Evolutionary conservation across 2,113 vertebrate species (phyloP), one percentile per base, ranked within the genome.

Genomic region (Morphnarchus princeps): DNA sequence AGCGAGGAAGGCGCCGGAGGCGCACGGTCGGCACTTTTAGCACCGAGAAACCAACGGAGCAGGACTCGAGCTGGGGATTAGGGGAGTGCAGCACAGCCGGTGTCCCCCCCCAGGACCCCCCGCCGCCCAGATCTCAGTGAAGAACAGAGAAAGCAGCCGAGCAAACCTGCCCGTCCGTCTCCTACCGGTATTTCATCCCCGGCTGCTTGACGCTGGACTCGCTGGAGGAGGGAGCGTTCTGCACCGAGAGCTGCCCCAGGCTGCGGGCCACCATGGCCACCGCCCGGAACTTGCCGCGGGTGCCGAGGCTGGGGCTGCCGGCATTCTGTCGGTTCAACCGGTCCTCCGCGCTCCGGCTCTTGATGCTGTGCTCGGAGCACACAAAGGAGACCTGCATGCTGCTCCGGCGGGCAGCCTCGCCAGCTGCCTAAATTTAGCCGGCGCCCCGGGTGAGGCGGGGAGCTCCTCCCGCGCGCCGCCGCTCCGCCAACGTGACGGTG

Each of bases 111-210:
- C 49, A 4, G 24, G 49, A 50, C 92, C 26, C 74, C 12, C 2
- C 2, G 1, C 6, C 8, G 0, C 65, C 47, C 58, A 3, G 11
- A 57, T 3, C 67, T 19, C 17, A 20, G 8, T 13, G 11, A 49
- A 49, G 40, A 59, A 6, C 20, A 10, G n/a, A 38, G 42, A 43
- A 85, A 72, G 5, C 59, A 7, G 28, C 71, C 63, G 22, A 31
- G 42, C 26, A 29, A 31, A 18, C 12, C 63, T 12, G 38, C 62
- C 47, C 19, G 16, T 15, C 11, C 5, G 5, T 71, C 98, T 49
- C 95, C 99, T 99, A 99, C 99, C 99, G 99, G 98, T 99, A 99
- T 82, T 99, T 99, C 99, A 99, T 99, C 96, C 99, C 99, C 1
- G 98, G 97, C 73, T 98, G 99, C 96, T 98, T 99, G 87, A 98